phyloP scores from a whole-genome alignment of 2,113 vertebrate genomes.

The Myotis brandtii region DNA sequence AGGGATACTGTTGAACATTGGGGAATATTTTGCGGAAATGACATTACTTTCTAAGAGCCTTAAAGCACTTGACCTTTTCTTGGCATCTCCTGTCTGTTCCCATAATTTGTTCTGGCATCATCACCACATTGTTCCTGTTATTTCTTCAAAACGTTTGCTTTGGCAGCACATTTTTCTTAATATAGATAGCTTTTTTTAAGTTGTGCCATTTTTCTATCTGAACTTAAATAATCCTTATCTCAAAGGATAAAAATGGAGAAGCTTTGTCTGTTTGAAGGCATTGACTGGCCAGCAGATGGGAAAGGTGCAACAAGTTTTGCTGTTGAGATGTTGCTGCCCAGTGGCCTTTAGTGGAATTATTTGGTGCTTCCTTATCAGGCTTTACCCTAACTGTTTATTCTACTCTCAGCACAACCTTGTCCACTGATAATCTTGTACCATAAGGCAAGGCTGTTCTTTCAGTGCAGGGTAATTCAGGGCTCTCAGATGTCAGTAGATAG shows the following conservation, averaged over 20 bases:
- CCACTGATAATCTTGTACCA: not conserved
- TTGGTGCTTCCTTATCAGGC: not conserved
- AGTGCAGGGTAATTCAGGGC: not conserved
- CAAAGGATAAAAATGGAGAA: constrained; percentile 10
- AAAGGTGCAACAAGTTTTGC: not conserved
- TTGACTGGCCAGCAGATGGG: not conserved
- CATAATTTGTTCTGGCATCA: not conserved
- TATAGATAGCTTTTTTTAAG: not conserved
- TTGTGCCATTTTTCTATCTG: not conserved
- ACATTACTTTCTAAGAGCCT: constrained; percentile 42
- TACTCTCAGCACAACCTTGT: not conserved
- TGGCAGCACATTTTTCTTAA: constrained; percentile 9
- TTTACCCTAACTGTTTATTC: not conserved
- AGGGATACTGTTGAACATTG: not conserved
- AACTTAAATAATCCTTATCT: not conserved
- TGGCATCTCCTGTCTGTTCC: not conserved
- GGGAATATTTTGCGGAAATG: constrained; percentile 33
- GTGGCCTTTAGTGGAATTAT: not conserved
- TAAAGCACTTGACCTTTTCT: constrained; percentile 52
- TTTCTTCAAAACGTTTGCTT: not conserved
- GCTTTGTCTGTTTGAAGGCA: not conserved
- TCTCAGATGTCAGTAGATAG: not conserved
- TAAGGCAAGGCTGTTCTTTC: not conserved
- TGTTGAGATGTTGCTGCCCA: not conserved
- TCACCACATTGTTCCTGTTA: not conserved